Conservation (phyloP, 2,888 invertebrate genomes). For the Napeogenes sylphis region DNA sequence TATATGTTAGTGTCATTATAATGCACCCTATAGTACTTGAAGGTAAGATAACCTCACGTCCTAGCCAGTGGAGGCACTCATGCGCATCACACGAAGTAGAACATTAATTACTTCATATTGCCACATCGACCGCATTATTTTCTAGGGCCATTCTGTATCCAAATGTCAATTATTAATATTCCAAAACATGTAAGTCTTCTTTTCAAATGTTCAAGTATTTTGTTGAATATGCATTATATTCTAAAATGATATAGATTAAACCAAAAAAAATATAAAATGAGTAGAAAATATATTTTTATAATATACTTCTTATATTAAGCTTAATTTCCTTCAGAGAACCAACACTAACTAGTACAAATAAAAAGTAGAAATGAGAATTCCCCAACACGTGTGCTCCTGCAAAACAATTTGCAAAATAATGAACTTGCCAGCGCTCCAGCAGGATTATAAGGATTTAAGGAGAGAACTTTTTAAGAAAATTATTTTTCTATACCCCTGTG, state of each 20-base stretch:
- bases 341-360: slow-evolving; percentile 2
- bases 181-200: too few species aligned
- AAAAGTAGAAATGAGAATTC: background rate
- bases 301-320: background rate
- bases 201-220: too few species aligned
- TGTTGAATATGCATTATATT: too few species aligned
- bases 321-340: background rate
- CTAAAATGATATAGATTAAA: too few species aligned
- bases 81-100: slow-evolving; percentile 32
- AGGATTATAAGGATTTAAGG: slow-evolving; percentile 19
- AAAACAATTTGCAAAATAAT: slow-evolving; percentile 14
- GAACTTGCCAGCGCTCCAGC: slow-evolving; percentile 7
- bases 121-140: slow-evolving; percentile 36
- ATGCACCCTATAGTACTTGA: slow-evolving; percentile 8
- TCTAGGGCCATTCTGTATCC: slow-evolving; percentile 9
- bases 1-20: background rate
- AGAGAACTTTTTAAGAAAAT: background rate
- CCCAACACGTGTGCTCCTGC: slow-evolving; percentile 5
- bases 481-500: background rate
- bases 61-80: slow-evolving; percentile 25
- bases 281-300: too few species aligned
- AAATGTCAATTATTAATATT: background rate
- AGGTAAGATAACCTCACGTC: slow-evolving; percentile 14
- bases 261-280: too few species aligned
- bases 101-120: slow-evolving; percentile 38